These are phyloP conservation scores for Harlomillsia oculata DNA, from an alignment of 1,140 invertebrate genomes.

Conservation along the genomic window DNA sequence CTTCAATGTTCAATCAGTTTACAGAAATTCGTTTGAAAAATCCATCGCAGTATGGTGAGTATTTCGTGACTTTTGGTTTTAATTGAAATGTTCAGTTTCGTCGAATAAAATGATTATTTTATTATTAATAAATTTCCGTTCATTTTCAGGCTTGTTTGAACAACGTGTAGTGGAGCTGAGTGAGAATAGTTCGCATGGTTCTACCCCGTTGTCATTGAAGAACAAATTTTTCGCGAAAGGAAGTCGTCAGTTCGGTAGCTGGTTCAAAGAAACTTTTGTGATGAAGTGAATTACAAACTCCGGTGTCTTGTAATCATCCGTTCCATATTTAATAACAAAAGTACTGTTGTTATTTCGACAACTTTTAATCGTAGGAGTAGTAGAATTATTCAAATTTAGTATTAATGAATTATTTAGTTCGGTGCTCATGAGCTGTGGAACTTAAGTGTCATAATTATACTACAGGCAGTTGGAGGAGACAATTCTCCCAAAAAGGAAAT, in stretches of 20 bases:
- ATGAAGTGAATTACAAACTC: slow-evolving; percentile 11
- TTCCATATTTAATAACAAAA: no score
- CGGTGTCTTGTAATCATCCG: no score
- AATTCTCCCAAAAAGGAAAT: no score
- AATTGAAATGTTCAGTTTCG: background rate
- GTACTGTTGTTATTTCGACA: no score
- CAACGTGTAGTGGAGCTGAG: slow-evolving; percentile 38
- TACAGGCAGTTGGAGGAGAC: no score
- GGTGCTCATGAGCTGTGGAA: no score
- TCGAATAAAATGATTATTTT: background rate
- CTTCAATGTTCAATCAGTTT: slow-evolving; percentile 61
- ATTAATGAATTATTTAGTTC: no score
- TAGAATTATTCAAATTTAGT: no score
- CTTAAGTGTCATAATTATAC: no score
- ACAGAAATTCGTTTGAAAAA: slow-evolving; percentile 37
- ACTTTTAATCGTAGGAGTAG: no score
- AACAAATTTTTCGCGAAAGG: slow-evolving; percentile 28
- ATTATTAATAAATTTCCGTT: background rate
- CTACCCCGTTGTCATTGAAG: slow-evolving; percentile 15
- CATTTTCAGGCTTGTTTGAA: slow-evolving; percentile 38
- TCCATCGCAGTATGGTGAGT: slow-evolving; percentile 24
- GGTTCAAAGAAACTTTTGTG: slow-evolving; percentile 30
- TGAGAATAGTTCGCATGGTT: slow-evolving; percentile 16
- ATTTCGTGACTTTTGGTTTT: background rate
- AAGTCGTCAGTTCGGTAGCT: slow-evolving; percentile 26